Percentiles rank a stretch among this genome's conserved stretches.
Evolutionary conservation across 2,888 invertebrate genomes (phyloP).

Genomic region (Brachyopa scutellaris): DNA sequence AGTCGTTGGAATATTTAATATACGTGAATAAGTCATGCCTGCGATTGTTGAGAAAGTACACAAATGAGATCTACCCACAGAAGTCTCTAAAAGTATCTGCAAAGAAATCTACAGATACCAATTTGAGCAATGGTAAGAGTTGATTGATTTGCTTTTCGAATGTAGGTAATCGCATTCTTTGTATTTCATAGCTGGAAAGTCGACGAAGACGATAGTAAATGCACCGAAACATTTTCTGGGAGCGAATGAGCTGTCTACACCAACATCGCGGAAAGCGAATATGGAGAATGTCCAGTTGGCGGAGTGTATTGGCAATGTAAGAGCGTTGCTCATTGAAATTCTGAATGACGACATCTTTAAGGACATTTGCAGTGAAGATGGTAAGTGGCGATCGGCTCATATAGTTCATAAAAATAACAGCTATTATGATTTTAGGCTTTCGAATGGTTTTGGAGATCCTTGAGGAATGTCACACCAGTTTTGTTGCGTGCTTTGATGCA

Average conservation of each 20-base stretch:
- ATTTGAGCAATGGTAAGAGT: slow-evolving; percentile 5
- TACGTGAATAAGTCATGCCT: slow-evolving; percentile 93
- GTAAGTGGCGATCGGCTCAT: slow-evolving; percentile 72
- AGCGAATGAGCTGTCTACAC: slow-evolving; percentile 71
- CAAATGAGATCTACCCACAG: slow-evolving; percentile 95
- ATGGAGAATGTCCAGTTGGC: slow-evolving; percentile 89
- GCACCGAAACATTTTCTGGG: slow-evolving; percentile 73
- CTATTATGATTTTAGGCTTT: slow-evolving; percentile 78
- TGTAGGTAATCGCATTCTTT: too few species aligned
- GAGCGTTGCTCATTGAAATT: slow-evolving; percentile 91
- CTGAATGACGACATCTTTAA: slow-evolving; percentile 87
- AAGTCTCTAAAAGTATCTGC: slow-evolving; percentile 33
- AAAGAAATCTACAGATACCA: slow-evolving; percentile 36
- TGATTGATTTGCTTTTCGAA: too few species aligned
- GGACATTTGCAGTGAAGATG: slow-evolving; percentile 79
- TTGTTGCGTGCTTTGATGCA: slow-evolving; percentile 95
- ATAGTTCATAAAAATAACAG: too few species aligned
- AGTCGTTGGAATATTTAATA: slow-evolving; percentile 91
- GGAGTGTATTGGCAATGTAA: slow-evolving; percentile 92
- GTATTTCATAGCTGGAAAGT: slow-evolving; percentile 32
- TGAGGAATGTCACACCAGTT: slow-evolving; percentile 94
- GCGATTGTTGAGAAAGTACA: slow-evolving; percentile 91
- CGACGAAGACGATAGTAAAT: slow-evolving; percentile 59
- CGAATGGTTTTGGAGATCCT: slow-evolving; percentile 89
- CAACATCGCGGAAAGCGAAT: slow-evolving; percentile 78